Percentiles rank a stretch among this genome's conserved stretches.
Evolutionary conservation across 2,797 vertebrate species (phyloP).

Genomic region (Enteromius argenteus): DNA sequence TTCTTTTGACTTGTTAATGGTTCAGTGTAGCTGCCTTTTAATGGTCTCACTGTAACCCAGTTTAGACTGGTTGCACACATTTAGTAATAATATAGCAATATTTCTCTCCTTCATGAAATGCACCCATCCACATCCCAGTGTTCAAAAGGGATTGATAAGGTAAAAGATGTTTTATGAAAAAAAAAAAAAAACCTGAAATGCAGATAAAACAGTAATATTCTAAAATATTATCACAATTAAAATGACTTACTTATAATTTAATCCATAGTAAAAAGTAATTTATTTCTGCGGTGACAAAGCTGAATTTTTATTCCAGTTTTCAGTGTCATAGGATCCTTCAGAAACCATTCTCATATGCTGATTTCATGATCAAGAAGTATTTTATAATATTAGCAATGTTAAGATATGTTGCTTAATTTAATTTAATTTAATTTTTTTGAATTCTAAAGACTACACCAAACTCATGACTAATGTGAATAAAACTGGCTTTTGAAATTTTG

Average conservation of each 20-base stretch:
- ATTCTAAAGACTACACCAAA: not conserved
- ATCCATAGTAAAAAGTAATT: not conserved
- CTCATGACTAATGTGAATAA: not conserved
- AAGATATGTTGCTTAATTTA: too few species aligned
- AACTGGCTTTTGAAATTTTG: not conserved
- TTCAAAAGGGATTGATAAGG: not conserved
- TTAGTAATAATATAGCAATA: constrained; percentile 42
- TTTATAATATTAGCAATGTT: not conserved
- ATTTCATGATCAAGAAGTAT: not conserved
- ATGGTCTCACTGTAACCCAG: constrained; percentile 29
- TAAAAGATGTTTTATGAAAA: too few species aligned
- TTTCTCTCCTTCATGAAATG: not conserved
- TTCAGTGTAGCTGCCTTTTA: constrained; percentile 45
- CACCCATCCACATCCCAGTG: not conserved
- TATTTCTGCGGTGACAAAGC: not conserved
- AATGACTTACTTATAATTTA: not conserved
- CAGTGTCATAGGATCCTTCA: too few species aligned
- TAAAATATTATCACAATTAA: not conserved
- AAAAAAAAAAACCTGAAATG: not conserved
- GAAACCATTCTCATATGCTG: not conserved
- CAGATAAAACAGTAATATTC: not conserved
- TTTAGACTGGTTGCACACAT: constrained; percentile 38
- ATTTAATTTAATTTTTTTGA: not conserved
- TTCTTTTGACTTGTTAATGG: constrained; percentile 52
- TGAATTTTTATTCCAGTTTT: not conserved